Conservation (phyloP, 2,888 invertebrate genomes). For the Lithophane leautieri region DNA sequence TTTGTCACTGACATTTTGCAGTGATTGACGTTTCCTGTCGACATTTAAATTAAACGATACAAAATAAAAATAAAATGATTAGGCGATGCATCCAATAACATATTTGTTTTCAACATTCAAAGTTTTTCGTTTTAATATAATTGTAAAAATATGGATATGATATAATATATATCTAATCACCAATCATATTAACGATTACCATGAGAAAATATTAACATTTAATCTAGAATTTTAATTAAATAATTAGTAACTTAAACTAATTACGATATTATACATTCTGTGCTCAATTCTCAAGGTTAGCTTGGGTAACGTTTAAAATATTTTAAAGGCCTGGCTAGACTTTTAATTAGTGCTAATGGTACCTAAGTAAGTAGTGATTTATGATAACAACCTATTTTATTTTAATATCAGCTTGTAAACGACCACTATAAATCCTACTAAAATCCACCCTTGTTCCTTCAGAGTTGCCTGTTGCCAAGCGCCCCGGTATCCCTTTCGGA, state of each 20-base stretch:
- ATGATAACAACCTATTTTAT: neutral
- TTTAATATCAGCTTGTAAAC: too few relatives aligned
- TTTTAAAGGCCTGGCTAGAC: constrained; percentile 11
- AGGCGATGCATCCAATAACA: neutral
- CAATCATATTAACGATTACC: constrained; percentile 9
- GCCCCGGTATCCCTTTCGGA: too few relatives aligned
- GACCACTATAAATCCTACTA: too few relatives aligned
- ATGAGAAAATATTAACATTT: constrained; percentile 53
- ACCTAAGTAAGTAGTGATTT: constrained; percentile 15
- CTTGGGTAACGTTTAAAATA: constrained; percentile 33
- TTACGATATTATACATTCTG: constrained; percentile 33
- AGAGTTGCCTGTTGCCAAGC: too few relatives aligned
- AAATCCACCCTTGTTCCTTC: too few relatives aligned
- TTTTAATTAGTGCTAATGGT: constrained; percentile 17
- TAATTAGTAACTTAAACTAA: constrained; percentile 44
- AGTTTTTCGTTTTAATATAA: constrained; percentile 3
- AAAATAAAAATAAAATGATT: neutral
- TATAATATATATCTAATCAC: constrained; percentile 4
- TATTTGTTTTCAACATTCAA: constrained; percentile 12
- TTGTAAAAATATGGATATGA: constrained; percentile 5
- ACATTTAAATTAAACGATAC: constrained; percentile 1
- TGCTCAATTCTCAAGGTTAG: constrained; percentile 36
- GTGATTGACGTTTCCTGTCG: constrained; percentile 42
- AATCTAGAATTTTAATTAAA: constrained; percentile 35
- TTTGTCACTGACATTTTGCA: constrained; percentile 38